These are phyloP conservation scores for Pomatorhinus ruficollis DNA, from an alignment of 2,113 vertebrate species.

Conservation along the genomic window DNA sequence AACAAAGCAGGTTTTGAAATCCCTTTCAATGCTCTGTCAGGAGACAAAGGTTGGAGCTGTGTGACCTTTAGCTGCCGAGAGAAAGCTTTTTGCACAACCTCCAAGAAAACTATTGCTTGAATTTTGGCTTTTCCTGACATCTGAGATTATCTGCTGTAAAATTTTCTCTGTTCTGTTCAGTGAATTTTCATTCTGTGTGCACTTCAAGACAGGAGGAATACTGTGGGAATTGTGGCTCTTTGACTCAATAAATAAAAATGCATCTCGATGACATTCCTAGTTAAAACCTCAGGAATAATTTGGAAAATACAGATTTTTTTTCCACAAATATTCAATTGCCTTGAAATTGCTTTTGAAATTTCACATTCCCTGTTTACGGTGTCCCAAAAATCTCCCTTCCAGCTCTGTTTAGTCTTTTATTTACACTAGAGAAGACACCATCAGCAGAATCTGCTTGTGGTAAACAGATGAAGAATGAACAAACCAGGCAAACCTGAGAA, in stretches of 20 bases:
- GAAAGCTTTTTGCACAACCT: not conserved
- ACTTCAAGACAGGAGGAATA: not conserved
- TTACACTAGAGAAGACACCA: not conserved
- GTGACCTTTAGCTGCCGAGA: not conserved
- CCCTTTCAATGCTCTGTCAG: not conserved
- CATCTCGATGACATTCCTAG: not conserved
- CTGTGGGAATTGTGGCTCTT: not conserved
- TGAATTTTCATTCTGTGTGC: not conserved
- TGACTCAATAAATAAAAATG: not conserved
- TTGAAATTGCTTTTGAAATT: not conserved
- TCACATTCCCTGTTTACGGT: not conserved
- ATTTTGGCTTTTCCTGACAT: not conserved
- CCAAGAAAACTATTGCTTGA: not conserved
- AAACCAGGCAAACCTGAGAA: not conserved
- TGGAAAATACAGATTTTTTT: not conserved
- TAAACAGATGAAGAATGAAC: not conserved
- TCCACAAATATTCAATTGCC: not conserved
- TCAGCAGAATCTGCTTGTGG: not conserved
- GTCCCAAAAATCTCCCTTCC: not conserved
- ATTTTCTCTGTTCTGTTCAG: not conserved
- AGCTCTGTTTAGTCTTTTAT: not conserved
- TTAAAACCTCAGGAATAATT: not conserved
- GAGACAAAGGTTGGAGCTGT: not conserved
- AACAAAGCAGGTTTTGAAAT: slow-evolving; percentile 23
- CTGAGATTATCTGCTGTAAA: not conserved